Evolutionary conservation across 1,140 invertebrate species (phyloP).

Genomic region (Microplitis mediator): DNA sequence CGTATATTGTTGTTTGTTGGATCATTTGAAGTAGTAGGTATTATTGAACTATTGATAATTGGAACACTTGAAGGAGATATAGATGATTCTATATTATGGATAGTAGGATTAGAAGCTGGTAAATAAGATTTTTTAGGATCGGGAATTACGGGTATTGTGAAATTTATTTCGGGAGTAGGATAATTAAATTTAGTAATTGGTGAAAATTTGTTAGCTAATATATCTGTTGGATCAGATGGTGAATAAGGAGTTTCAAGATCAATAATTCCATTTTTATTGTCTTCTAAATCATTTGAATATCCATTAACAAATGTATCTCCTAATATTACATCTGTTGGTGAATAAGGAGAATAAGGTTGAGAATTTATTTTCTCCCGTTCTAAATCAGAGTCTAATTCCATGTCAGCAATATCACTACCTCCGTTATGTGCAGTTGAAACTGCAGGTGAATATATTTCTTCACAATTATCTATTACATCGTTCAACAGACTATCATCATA

Average conservation of each 20-base stretch:
- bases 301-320: constrained; percentile 28
- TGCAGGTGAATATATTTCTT: constrained; percentile 9
- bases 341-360: constrained; percentile 47
- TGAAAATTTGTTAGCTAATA: constrained; percentile 36
- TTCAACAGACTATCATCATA: constrained; percentile 49
- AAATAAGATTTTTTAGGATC: no score
- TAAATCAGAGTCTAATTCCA: constrained; percentile 57
- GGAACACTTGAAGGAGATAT: no score
- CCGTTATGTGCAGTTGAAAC: constrained; percentile 8
- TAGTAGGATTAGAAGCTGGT: no score
- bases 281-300: background rate
- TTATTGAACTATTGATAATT: no score
- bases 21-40: no score
- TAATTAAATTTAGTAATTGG: constrained; percentile 6
- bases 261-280: background rate
- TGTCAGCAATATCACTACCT: constrained; percentile 46
- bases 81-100: no score
- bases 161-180: no score
- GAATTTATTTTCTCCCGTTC: constrained; percentile 50
- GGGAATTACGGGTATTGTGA: no score
- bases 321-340: constrained; percentile 44
- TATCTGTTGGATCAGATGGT: constrained; percentile 42
- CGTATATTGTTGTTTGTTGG: no score
- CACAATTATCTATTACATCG: constrained; percentile 38
- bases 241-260: constrained; percentile 42